Base-by-base conservation (phyloP, 2,888 invertebrate species). In the Allophyes oxyacanthae region DNA sequence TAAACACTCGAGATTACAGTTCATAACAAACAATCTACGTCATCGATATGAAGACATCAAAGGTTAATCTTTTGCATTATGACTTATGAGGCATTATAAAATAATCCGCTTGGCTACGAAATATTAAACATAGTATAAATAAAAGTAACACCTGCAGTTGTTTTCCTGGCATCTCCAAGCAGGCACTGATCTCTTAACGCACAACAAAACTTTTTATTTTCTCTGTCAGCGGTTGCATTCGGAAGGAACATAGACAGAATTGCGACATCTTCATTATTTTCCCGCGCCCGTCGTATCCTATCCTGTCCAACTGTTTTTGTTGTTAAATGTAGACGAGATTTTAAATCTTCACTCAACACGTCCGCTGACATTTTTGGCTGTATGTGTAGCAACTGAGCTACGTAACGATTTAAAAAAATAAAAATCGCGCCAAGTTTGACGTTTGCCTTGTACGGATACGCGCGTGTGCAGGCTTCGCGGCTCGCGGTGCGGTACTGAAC, bases 231-330 rank as follows among this genome's bases (percentile, higher is more conserved):
- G 43, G 95, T 95, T 33, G 95, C 95, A 77, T 95, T 95, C 41
- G 97, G 96, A 62, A 98, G 94, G 82, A 98, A 97, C 96, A 97
- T 97, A 70, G 97, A 97, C 77, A 98, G 93, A 77, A 98, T 96
- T 50, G 98, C 98, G 62, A 98, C 96, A 92, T 98, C 98, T 91
- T 98, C 98, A 89, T 97, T 97, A 84, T 96, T 96, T 79, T 97
- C 97, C 90, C 96, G 95, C 64, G 97, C 97, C 83, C 96, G 95
- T 75, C 96, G 95, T 81, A 97, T 97, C 85, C 97, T 95, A 11
- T 97, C 97, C 80, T 97, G 97, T n/a, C 97, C 97, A 48, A 97
- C 96, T 33, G 96, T 97, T 94, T 97, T 97, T 45, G 96, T 96
- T 72, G 96, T 96, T 85, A 97, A 94, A 88, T 96, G 95, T 70